A percentile compares a stretch with the other conserved stretches of the same genome.
These are phyloP conservation scores for Chloroclysta siterata DNA, from an alignment of 2,888 invertebrate genomes.

Conservation along the genomic window DNA sequence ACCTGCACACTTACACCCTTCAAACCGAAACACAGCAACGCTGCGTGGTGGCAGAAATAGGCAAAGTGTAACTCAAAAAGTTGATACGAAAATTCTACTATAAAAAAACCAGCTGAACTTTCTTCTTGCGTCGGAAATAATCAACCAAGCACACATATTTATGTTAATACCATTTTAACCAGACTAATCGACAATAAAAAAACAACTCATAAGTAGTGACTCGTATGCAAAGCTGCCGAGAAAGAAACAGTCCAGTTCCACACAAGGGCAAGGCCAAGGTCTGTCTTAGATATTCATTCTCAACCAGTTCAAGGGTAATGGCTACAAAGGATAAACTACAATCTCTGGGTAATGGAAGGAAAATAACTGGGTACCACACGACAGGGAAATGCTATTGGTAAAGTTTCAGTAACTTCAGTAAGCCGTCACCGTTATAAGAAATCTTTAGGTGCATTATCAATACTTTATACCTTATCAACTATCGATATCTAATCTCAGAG, in stretches of 20 bases:
- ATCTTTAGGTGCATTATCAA: background rate
- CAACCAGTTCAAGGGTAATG: slow-evolving; percentile 60
- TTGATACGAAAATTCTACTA: too few relatives aligned
- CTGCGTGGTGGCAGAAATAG: too few relatives aligned
- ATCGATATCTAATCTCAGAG: too few relatives aligned
- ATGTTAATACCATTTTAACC: too few relatives aligned
- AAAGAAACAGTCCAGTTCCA: slow-evolving; percentile 25
- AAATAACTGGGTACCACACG: slow-evolving; percentile 34
- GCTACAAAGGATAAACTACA: slow-evolving; percentile 35
- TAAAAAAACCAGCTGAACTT: too few relatives aligned
- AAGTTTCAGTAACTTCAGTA: background rate
- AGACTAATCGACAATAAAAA: too few relatives aligned
- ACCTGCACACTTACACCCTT: too few relatives aligned
- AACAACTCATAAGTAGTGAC: background rate
- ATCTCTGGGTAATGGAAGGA: slow-evolving; percentile 37
- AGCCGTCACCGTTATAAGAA: background rate
- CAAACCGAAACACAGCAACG: too few relatives aligned
- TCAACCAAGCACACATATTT: too few relatives aligned
- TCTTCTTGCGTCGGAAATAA: too few relatives aligned
- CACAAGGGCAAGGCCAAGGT: slow-evolving; percentile 64
- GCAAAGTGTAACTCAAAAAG: too few relatives aligned
- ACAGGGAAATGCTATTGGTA: slow-evolving; percentile 27
- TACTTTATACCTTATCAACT: too few relatives aligned
- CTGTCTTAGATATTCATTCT: slow-evolving; percentile 63
- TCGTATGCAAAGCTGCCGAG: slow-evolving; percentile 22